A percentile compares a stretch with the other conserved stretches of the same genome.
phyloP scores from a whole-genome alignment of 2,888 invertebrate genomes.

The Podotricha telesiphe region DNA sequence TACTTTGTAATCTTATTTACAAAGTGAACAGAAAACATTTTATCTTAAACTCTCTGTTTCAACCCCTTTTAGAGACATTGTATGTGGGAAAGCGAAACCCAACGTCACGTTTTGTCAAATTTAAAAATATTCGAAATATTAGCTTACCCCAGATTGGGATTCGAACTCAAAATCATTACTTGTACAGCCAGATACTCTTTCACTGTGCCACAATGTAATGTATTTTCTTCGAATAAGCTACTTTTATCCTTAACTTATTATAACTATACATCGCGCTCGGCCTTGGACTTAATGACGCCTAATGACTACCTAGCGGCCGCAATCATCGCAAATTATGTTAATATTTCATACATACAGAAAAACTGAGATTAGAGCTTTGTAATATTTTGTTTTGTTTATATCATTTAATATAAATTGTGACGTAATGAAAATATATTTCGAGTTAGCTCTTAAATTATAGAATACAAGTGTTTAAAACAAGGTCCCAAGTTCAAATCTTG shows the following conservation, averaged over 20 bases:
- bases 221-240: background rate
- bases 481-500: too few relatives aligned
- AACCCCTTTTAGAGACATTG: too few relatives aligned
- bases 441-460: too few relatives aligned
- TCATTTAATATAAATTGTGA: background rate
- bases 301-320: constrained; percentile 16
- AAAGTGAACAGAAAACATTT: too few relatives aligned
- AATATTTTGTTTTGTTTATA: constrained; percentile 9
- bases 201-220: too few relatives aligned
- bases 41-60: too few relatives aligned
- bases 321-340: constrained; percentile 22
- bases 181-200: background rate
- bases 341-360: constrained; percentile 13
- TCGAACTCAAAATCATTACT: background rate
- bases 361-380: background rate
- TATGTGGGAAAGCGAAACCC: too few relatives aligned
- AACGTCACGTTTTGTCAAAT: too few relatives aligned
- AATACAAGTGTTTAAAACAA: too few relatives aligned
- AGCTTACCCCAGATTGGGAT: too few relatives aligned
- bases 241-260: constrained; percentile 2
- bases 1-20: too few relatives aligned
- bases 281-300: constrained; percentile 9
- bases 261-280: constrained; percentile 3
- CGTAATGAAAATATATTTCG: background rate
- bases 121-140: too few relatives aligned